These are phyloP conservation scores for Leucophenga montana DNA, from an alignment of 2,888 invertebrate genomes.

Conservation along the genomic window DNA sequence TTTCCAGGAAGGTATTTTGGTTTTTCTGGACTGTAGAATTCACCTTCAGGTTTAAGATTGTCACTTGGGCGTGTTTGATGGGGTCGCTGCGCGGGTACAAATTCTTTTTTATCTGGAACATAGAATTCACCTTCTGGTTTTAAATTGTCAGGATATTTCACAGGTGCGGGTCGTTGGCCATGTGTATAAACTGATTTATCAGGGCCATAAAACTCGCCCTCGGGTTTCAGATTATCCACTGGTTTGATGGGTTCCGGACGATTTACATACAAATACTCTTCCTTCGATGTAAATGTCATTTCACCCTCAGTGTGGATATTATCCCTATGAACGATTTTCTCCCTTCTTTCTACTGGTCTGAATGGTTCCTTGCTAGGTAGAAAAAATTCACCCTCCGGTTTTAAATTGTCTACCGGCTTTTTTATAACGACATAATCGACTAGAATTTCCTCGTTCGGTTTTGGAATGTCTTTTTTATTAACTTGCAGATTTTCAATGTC, in stretches of 20 bases:
- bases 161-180: slow-evolving; percentile 75
- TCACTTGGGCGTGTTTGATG: no score
- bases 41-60: no score
- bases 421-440: slow-evolving; percentile 58
- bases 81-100: slow-evolving; percentile 74
- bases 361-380: slow-evolving; percentile 73
- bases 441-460: slow-evolving; percentile 69
- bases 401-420: slow-evolving; percentile 78
- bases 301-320: slow-evolving; percentile 77
- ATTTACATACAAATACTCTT: slow-evolving; percentile 74
- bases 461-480: slow-evolving; percentile 70
- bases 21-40: slow-evolving; percentile 73
- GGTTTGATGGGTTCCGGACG: slow-evolving; percentile 75
- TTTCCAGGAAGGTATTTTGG: slow-evolving; percentile 75
- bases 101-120: slow-evolving; percentile 68
- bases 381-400: slow-evolving; percentile 77
- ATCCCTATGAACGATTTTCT: slow-evolving; percentile 72
- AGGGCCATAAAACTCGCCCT: slow-evolving; percentile 75
- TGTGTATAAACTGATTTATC: slow-evolving; percentile 70
- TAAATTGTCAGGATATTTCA: slow-evolving; percentile 74
- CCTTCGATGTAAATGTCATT: slow-evolving; percentile 73
- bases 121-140: slow-evolving; percentile 77
- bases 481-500: slow-evolving; percentile 53
- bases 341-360: slow-evolving; percentile 74
- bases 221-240: slow-evolving; percentile 77